Evolutionary conservation across 2,797 vertebrate genomes (phyloP).

Genomic region (Perodicticus potto): DNA sequence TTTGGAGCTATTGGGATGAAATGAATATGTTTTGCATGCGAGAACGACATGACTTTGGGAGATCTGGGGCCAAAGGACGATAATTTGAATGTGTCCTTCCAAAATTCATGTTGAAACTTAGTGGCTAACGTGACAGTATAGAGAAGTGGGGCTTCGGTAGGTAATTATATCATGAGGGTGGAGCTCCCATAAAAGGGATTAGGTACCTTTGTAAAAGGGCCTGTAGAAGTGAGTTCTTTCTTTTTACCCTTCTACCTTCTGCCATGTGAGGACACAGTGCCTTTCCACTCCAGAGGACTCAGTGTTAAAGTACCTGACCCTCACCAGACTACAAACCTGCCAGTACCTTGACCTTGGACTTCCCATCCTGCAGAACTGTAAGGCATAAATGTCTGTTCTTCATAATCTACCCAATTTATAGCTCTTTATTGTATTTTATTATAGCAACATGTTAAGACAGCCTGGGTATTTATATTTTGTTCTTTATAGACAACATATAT

Average conservation of each 20-base stretch:
- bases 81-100: not conserved
- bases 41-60: not conserved
- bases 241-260: not conserved
- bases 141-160: not conserved
- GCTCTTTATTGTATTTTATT: not conserved
- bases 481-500: not conserved
- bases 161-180: not conserved
- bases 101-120: not conserved
- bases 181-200: not conserved
- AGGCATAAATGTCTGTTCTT: not conserved
- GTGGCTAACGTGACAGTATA: not conserved
- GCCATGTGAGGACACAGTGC: not conserved
- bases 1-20: not conserved
- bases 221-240: not conserved
- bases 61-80: not conserved
- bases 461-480: not conserved
- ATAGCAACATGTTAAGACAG: not conserved
- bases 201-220: not conserved
- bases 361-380: not conserved
- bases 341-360: not conserved
- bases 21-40: not conserved
- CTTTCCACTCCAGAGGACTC: not conserved
- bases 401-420: not conserved
- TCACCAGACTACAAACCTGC: not conserved
- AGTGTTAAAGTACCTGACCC: not conserved